These are phyloP conservation scores for Dicyrtomina minuta DNA, from an alignment of 2,888 invertebrate genomes.

Conservation along the genomic window DNA sequence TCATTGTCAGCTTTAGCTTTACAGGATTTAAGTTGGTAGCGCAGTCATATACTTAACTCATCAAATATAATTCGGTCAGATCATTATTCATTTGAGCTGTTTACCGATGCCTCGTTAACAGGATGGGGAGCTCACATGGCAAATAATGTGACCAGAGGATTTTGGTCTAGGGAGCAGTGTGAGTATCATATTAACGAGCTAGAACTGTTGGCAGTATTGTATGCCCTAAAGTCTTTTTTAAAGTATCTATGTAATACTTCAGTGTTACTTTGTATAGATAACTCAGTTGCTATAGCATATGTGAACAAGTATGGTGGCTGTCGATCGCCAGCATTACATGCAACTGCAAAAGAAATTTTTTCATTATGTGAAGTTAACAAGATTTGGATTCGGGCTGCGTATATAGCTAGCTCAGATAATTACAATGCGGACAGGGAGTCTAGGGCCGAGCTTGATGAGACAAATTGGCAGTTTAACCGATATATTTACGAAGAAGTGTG, in stretches of 20 bases:
- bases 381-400: conserved; percentile 32
- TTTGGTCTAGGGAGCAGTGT: neutral
- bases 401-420: conserved; percentile 25
- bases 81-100: neutral
- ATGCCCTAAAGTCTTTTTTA: neutral
- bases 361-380: conserved; percentile 23
- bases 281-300: conserved; percentile 29
- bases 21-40: neutral
- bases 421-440: conserved; percentile 19
- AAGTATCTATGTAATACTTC: neutral
- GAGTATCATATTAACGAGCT: conserved; percentile 12
- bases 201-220: conserved; percentile 11
- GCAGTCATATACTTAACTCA: neutral
- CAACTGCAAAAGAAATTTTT: conserved; percentile 31
- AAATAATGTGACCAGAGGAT: neutral
- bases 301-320: conserved; percentile 37
- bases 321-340: conserved; percentile 4
- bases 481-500: conserved; percentile 32
- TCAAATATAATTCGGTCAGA: neutral
- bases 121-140: conserved; percentile 1
- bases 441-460: neutral
- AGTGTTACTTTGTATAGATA: conserved; percentile 14
- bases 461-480: conserved; percentile 27
- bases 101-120: too few relatives aligned
- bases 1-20: neutral